Percentiles rank a stretch among this genome's conserved stretches.
phyloP scores from a whole-genome alignment of 2,113 vertebrate genomes.

The Seriola dumerili region DNA sequence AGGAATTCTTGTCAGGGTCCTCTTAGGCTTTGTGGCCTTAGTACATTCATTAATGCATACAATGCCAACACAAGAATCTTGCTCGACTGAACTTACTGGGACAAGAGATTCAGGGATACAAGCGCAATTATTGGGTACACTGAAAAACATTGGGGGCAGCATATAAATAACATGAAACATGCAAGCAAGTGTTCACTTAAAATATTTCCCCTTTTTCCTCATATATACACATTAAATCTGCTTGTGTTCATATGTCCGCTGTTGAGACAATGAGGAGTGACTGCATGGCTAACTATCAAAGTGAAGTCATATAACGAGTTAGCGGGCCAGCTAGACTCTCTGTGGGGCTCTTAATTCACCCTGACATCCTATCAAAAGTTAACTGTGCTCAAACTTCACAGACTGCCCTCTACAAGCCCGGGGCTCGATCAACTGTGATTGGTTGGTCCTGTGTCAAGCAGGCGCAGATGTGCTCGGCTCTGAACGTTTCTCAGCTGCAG shows the following conservation, averaged over 20 bases:
- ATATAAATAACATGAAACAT: neutral
- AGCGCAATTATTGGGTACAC: neutral
- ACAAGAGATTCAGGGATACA: neutral
- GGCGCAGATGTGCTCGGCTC: constrained; percentile 58
- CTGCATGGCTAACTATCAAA: constrained; percentile 30
- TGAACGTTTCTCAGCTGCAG: constrained; percentile 52
- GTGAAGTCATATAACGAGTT: constrained; percentile 33
- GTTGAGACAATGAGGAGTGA: constrained; percentile 10
- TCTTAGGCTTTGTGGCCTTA: constrained; percentile 14
- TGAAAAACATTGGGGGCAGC: neutral
- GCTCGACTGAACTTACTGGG: neutral
- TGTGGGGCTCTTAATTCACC: constrained; percentile 58
- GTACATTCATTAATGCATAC: constrained; percentile 8
- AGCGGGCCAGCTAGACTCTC: constrained; percentile 16
- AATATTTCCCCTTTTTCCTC: neutral
- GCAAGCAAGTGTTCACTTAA: neutral
- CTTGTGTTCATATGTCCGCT: constrained; percentile 10
- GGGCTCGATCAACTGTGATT: constrained; percentile 33
- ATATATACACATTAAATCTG: neutral
- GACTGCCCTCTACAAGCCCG: constrained; percentile 29
- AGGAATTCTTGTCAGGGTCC: constrained; percentile 16
- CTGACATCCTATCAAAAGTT: constrained; percentile 71
- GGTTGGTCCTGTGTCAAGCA: constrained; percentile 40
- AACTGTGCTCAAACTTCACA: constrained; percentile 61
- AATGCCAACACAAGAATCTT: neutral